Evolutionary conservation across 2,797 vertebrate genomes (phyloP).

Genomic region (Emys orbicularis): DNA sequence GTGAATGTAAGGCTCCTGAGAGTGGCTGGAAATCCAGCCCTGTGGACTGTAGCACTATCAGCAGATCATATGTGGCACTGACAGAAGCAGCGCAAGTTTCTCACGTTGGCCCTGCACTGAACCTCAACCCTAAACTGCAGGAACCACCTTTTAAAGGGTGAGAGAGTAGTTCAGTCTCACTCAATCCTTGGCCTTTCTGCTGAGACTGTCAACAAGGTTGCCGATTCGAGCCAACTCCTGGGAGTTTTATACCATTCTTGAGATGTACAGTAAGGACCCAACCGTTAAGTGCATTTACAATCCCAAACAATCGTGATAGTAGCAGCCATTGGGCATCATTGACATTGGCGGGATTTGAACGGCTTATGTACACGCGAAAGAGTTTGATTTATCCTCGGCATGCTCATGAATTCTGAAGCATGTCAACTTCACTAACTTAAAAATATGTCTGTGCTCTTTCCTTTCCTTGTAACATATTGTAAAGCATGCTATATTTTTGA

Average conservation of each 20-base stretch:
- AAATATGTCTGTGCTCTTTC: background rate
- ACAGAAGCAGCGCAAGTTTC: background rate
- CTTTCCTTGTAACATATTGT: background rate
- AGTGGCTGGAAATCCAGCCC: fast-evolving
- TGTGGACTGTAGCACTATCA: fast-evolving
- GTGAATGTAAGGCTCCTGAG: background rate
- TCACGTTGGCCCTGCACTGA: background rate
- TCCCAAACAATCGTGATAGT: background rate
- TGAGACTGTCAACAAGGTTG: background rate
- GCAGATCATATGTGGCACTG: background rate
- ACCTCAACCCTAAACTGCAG: background rate
- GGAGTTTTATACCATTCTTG: background rate
- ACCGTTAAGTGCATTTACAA: fast-evolving
- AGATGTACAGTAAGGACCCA: background rate
- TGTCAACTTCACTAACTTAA: background rate
- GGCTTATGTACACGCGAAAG: background rate
- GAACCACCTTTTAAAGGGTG: background rate
- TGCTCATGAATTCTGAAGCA: background rate
- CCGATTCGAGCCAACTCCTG: background rate
- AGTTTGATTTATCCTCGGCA: background rate
- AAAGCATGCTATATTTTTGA: background rate
- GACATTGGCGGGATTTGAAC: background rate
- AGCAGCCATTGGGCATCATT: background rate
- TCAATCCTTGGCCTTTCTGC: background rate
- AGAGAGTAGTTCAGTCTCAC: background rate